Base-by-base conservation (phyloP, 1,140 invertebrate species). In the Orius insidiosus region DNA sequence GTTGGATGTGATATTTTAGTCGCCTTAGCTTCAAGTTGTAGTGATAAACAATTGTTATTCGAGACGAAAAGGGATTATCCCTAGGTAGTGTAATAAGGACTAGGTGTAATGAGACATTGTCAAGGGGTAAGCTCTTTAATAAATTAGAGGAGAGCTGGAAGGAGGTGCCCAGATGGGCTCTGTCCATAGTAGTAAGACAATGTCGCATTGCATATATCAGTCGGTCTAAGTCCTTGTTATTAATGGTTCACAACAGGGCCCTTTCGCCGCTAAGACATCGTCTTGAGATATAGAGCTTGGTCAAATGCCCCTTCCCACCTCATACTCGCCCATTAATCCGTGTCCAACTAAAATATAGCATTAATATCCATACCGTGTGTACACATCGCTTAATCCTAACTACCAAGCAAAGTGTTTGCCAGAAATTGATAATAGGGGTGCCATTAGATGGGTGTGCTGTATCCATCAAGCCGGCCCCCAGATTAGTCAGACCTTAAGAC, bases 291-390 rank as follows among this genome's bases (percentile, higher is more conserved):
- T 40, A 48, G 36, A 18, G 41, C 47, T 49, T 49, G 47, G 47
- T 49, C 47, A 49, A n/a, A n/a, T n/a, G n/a, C n/a, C n/a, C n/a
- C n/a, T n/a, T n/a, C n/a, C 39, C 47, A 10, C 40, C 47, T 38
- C 35, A 35, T 40, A 39, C 31, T 15, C 31, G 30, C 37, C 33
- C 38, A 49, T 49, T 49, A 49, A 49, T 49, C 47, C 47, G 42
- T 35, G 47, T 49, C 47, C 35, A 45, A 49, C 47, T 49, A 49
- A 49, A 49, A 49, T 49, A 49, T 49, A 49, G 47, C 47, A 49
- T 49, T 49, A 49, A 49, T 49, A 49, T 46, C 47, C 47, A 49
- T 49, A 49, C 32, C 16, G 41, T 45, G 47, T 49, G 47, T 49
- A 49, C 47, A 49, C 47, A 49, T 44, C 47, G 42, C 47, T 49